A percentile compares a stretch with the other conserved stretches of the same genome.
Evolutionary conservation across 2,888 invertebrate genomes (phyloP).

Genomic region (Drosophila suboccidentalis): DNA sequence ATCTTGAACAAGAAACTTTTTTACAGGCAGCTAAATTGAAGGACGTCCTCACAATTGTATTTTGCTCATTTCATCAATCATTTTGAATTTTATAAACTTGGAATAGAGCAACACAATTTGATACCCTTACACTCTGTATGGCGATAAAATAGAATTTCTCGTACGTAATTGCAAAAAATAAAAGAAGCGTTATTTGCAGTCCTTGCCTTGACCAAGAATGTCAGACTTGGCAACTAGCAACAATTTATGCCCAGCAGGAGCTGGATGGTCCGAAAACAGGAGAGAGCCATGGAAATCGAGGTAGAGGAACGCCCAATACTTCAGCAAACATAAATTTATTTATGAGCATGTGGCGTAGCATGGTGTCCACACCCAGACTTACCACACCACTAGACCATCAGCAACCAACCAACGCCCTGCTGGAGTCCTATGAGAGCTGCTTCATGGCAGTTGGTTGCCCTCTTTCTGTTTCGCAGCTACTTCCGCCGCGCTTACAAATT

Average conservation of each 20-base stretch:
- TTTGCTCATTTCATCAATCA: slow-evolving; percentile 10
- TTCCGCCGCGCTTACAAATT: slow-evolving; percentile 75
- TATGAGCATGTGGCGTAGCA: slow-evolving; percentile 71
- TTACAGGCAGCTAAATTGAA: neutral
- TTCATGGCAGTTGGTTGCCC: slow-evolving; percentile 27
- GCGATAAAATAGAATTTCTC: slow-evolving; percentile 30
- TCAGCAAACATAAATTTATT: slow-evolving; percentile 76
- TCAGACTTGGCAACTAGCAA: slow-evolving; percentile 40
- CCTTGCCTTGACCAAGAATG: slow-evolving; percentile 19
- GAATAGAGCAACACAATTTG: neutral
- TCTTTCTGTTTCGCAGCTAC: slow-evolving; percentile 44
- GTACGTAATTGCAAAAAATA: slow-evolving; percentile 56
- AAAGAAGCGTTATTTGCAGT: slow-evolving; percentile 24
- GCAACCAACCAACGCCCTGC: neutral
- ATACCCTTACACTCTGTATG: neutral
- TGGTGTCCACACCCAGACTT: slow-evolving; percentile 4
- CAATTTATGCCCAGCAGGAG: slow-evolving; percentile 56
- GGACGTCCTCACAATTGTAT: neutral
- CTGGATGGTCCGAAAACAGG: slow-evolving; percentile 12
- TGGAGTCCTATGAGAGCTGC: slow-evolving; percentile 18
- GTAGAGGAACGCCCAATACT: slow-evolving; percentile 60
- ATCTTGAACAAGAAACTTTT: neutral
- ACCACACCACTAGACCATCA: neutral
- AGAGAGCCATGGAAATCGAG: slow-evolving; percentile 6
- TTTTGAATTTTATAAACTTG: neutral